Percentiles rank a stretch among this genome's conserved stretches.
Conservation (phyloP, 2,888 invertebrate genomes). For the Stramonita haemastoma region DNA sequence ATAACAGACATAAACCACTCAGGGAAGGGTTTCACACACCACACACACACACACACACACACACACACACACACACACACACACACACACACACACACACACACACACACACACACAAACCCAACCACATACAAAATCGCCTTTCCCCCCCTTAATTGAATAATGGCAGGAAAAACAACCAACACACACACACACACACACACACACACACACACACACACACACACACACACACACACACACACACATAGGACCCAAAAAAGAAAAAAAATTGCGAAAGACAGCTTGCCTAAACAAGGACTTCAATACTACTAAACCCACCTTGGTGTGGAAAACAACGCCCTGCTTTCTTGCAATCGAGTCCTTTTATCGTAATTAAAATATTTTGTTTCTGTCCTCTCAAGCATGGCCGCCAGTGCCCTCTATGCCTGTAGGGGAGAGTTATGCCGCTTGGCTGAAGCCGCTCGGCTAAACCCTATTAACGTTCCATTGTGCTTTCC, state of each 20-base stretch:
- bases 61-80: no score
- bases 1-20: no score
- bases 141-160: constrained; percentile 20
- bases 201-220: not conserved
- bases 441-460: not conserved
- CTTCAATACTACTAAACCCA: constrained; percentile 21
- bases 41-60: not conserved
- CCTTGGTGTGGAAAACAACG: constrained; percentile 18
- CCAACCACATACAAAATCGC: not conserved
- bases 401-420: constrained; percentile 6
- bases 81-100: no score
- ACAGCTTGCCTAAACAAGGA: constrained; percentile 33
- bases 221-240: not conserved
- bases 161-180: not conserved
- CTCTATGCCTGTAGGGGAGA: constrained; percentile 9
- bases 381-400: constrained; percentile 31
- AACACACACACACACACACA: not conserved
- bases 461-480: constrained; percentile 28
- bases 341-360: not conserved
- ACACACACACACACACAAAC: not conserved
- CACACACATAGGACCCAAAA: not conserved
- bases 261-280: not conserved
- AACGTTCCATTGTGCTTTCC: constrained; percentile 15
- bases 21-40: not conserved
- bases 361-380: constrained; percentile 31